A percentile compares a stretch with the other conserved stretches of the same genome.
These are phyloP conservation scores for Orius insidiosus DNA, from an alignment of 1,140 invertebrate species.

Conservation along the genomic window DNA sequence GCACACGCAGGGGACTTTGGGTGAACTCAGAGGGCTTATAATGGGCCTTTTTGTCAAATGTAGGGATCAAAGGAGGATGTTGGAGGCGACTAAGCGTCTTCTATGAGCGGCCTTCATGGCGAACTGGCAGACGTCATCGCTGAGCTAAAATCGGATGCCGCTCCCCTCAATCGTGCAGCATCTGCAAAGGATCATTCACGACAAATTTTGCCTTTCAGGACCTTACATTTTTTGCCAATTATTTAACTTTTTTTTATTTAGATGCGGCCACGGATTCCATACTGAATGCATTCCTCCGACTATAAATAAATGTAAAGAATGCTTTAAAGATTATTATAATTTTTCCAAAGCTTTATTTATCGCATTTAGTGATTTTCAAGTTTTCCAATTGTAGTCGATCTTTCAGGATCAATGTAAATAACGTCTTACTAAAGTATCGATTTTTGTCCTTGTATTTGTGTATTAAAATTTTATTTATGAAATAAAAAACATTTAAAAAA, in stretches of 20 bases:
- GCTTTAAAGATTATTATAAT: conserved; percentile 11
- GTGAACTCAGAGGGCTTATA: conserved; percentile 21
- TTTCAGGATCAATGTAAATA: no score
- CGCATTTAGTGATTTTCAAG: not conserved
- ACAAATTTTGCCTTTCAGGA: conserved; percentile 19
- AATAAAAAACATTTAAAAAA: no score
- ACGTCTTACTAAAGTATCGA: no score
- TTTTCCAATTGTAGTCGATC: no score
- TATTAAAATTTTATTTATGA: no score
- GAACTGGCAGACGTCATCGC: conserved; percentile 17
- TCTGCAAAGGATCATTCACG: conserved; percentile 16
- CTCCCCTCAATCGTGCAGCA: conserved; percentile 17
- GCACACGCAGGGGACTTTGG: conserved; percentile 21
- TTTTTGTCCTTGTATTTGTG: no score
- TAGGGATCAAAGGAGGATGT: conserved; percentile 19
- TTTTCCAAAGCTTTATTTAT: conserved; percentile 1
- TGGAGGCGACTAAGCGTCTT: conserved; percentile 17
- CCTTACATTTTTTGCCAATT: conserved; percentile 1
- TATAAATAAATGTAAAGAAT: conserved; percentile 13
- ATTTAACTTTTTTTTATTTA: conserved; percentile 12
- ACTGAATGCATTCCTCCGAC: conserved; percentile 18
- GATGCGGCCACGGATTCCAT: conserved; percentile 22
- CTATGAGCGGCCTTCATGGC: conserved; percentile 19
- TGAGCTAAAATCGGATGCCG: conserved; percentile 15
- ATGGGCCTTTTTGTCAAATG: conserved; percentile 24